Evolutionary conservation across 1,140 invertebrate genomes (phyloP).

Genomic region (Leguminivora glycinivorella): DNA sequence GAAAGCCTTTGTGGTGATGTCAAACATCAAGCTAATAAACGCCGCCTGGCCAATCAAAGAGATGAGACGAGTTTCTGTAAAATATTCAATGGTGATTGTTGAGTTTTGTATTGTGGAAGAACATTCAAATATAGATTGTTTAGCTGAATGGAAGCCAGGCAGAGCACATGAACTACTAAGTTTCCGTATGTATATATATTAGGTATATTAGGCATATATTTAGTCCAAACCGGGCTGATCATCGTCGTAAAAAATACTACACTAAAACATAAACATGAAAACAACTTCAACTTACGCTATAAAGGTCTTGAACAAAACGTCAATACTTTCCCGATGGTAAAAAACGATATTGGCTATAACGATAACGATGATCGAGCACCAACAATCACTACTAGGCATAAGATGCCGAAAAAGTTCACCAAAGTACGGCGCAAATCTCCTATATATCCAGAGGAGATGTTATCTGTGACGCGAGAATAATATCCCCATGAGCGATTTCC

Average conservation of each 20-base stretch:
- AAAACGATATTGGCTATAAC: constrained; percentile 19
- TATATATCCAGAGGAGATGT: constrained; percentile 65
- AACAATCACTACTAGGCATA: constrained; percentile 23
- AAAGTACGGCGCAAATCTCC: constrained; percentile 60
- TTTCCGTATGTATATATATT: too few species aligned
- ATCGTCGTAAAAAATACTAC: too few species aligned
- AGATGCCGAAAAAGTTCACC: constrained; percentile 42
- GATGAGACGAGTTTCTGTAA: constrained; percentile 4
- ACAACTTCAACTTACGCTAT: background rate
- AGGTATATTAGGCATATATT: too few species aligned
- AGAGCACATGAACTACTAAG: too few species aligned
- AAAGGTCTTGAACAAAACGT: background rate
- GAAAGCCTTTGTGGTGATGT: constrained; percentile 17
- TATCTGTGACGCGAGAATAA: constrained; percentile 69
- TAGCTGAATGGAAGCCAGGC: too few species aligned
- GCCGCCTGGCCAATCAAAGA: constrained; percentile 10
- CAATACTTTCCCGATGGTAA: background rate
- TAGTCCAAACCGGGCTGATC: too few species aligned
- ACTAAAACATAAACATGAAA: background rate
- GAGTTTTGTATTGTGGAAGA: background rate
- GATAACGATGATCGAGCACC: constrained; percentile 4
- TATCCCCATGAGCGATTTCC: constrained; percentile 77
- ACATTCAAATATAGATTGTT: background rate
- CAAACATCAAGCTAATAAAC: constrained; percentile 23
- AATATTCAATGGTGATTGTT: background rate